phyloP scores from a whole-genome alignment of 2,888 invertebrate species.

The Aporophyla nigra region DNA sequence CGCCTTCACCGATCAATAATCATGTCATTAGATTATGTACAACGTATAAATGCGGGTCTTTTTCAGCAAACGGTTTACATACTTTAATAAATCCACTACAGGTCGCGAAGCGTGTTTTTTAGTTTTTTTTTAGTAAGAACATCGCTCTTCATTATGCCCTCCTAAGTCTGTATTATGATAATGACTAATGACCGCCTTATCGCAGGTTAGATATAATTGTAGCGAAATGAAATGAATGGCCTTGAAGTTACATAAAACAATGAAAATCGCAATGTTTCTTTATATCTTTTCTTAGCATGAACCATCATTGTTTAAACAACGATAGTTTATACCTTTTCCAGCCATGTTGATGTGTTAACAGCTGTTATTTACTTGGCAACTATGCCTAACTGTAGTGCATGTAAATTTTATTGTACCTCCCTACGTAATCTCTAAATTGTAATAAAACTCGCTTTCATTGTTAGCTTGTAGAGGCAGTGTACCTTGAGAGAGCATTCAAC shows the following conservation, averaged over 20 bases:
- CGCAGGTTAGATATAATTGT: slow-evolving; percentile 21
- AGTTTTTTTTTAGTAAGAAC: not conserved
- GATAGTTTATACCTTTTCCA: not conserved
- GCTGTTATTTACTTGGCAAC: slow-evolving; percentile 5
- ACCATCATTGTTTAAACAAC: not conserved
- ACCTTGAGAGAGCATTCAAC: slow-evolving; percentile 41
- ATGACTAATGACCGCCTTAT: not conserved
- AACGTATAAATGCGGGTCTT: slow-evolving; percentile 27
- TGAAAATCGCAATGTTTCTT: slow-evolving; percentile 19
- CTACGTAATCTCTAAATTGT: slow-evolving; percentile 10
- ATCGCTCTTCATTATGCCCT: not conserved
- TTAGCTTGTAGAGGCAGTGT: slow-evolving; percentile 23
- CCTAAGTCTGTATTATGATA: not conserved
- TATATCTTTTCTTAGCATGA: slow-evolving; percentile 1
- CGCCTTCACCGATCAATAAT: not conserved
- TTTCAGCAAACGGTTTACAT: not conserved
- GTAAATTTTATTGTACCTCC: not conserved
- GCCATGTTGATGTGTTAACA: not conserved
- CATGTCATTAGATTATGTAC: not conserved
- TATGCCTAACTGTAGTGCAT: not conserved
- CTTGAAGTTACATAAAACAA: slow-evolving; percentile 45
- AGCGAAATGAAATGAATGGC: slow-evolving; percentile 34
- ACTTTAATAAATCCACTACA: not conserved
- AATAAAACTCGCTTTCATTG: slow-evolving; percentile 43
- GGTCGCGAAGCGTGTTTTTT: too few species aligned